A percentile compares a stretch with the other conserved stretches of the same genome.
Evolutionary conservation across 2,113 vertebrate species (phyloP).

Genomic region (Albula glossodonta): DNA sequence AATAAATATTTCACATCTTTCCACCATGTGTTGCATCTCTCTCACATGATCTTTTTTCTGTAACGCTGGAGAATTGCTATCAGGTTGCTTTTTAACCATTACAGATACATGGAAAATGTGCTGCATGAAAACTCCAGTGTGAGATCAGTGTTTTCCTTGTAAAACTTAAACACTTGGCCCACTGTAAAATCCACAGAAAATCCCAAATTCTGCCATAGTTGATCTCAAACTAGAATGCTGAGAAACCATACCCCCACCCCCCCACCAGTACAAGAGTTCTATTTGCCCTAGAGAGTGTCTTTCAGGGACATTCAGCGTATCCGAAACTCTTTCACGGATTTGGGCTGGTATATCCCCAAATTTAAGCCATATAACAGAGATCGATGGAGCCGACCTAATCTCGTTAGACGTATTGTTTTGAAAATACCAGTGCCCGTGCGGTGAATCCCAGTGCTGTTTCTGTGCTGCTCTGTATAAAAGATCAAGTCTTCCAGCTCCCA

Average conservation of each 20-base stretch:
- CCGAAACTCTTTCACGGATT: slow-evolving; percentile 40
- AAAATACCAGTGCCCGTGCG: slow-evolving; percentile 88
- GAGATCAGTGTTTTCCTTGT: background rate
- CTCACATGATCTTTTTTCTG: background rate
- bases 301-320: slow-evolving; percentile 26
- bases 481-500: slow-evolving; percentile 74
- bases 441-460: slow-evolving; percentile 74
- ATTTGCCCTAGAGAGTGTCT: slow-evolving; percentile 15
- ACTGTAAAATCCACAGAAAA: slow-evolving; percentile 2
- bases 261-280: background rate
- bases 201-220: background rate
- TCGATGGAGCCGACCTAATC: slow-evolving; percentile 74
- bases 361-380: slow-evolving; percentile 69
- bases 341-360: slow-evolving; percentile 46
- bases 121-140: background rate
- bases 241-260: background rate
- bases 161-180: background rate
- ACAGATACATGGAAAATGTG: background rate
- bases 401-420: slow-evolving; percentile 78
- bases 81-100: background rate
- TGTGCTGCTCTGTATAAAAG: slow-evolving; percentile 68
- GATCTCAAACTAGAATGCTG: background rate
- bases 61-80: background rate
- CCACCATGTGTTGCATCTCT: background rate
- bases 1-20: slow-evolving; percentile 29